Evolutionary conservation across 2,888 invertebrate species (phyloP), one percentile per base, ranked within the genome.

Genomic region (Calameuta idolon): DNA sequence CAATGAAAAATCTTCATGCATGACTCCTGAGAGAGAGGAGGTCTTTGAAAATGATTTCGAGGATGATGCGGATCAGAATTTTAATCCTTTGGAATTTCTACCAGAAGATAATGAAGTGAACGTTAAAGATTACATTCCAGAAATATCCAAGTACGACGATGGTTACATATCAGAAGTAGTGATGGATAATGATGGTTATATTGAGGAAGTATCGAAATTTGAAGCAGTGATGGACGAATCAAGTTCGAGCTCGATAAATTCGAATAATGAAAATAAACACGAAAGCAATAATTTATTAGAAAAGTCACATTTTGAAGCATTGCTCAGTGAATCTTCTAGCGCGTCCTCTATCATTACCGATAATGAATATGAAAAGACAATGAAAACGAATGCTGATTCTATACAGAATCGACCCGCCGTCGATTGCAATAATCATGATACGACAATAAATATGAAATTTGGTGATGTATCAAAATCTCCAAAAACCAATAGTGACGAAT

Each of bases 251-350:
- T 40, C 40, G 40, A 23, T 40, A 40, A 35, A 69, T 34, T 12
- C 37, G 3, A 34, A 81, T 30, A 78, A 79, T 71, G 80, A 81
- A 75, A n/a, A n/a, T 75, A 1, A 35, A 3, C 35, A 23, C 23
- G 31, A 11, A 11, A 69, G 30, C 34, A 37, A 77, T 12, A 69
- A 35, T 69, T 23, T 35, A 11, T n/a, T 78, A 12, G 77, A 76
- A 12, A 75, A 79, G 37, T 82, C 83, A 11, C 84, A 81, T 73
- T 89, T 88, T 34, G 75, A 77, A 75, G 69, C 33, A 34, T 55
- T 77, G 33, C 37, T 77, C 11, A 73, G 34, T 11, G 77, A 77
- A 75, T 75, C 82, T 12, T 80, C 73, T 33, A 69, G 30, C 35
- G 78, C 23, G 5, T 23, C 5, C 23, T 40, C 15, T 5, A 23